Conservation (phyloP, 1,140 invertebrate genomes). For the Teleogryllus occipitalis region DNA sequence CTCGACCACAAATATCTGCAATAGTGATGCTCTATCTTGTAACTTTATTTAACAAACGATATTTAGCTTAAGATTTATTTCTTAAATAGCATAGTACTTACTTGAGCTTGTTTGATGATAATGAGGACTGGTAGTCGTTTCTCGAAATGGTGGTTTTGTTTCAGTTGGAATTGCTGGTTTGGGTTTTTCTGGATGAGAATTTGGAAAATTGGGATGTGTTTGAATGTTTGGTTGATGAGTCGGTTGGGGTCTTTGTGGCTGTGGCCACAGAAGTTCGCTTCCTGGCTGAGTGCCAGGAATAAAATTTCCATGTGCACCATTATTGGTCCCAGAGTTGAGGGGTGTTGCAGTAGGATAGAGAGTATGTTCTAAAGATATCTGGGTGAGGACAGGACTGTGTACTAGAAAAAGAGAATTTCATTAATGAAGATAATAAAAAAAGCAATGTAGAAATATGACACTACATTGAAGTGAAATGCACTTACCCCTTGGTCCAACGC, state of each 20-base stretch:
- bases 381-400: background rate
- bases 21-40: background rate
- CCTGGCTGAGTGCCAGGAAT: background rate
- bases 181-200: background rate
- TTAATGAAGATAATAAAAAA: no score
- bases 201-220: background rate
- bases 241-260: background rate
- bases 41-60: background rate
- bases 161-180: background rate
- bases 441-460: no score
- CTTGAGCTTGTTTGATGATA: background rate
- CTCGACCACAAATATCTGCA: slow-evolving; percentile 7
- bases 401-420: background rate
- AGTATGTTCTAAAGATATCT: background rate
- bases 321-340: background rate
- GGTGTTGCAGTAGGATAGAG: background rate
- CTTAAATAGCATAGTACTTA: background rate
- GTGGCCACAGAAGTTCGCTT: background rate
- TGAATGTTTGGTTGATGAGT: background rate
- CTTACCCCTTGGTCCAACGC: no score
- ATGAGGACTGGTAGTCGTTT: background rate
- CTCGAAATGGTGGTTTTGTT: background rate
- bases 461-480: no score
- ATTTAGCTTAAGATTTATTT: background rate
- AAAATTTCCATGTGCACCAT: background rate